phyloP scores from a whole-genome alignment of 2,797 vertebrate species.

The Menidia menidia region DNA sequence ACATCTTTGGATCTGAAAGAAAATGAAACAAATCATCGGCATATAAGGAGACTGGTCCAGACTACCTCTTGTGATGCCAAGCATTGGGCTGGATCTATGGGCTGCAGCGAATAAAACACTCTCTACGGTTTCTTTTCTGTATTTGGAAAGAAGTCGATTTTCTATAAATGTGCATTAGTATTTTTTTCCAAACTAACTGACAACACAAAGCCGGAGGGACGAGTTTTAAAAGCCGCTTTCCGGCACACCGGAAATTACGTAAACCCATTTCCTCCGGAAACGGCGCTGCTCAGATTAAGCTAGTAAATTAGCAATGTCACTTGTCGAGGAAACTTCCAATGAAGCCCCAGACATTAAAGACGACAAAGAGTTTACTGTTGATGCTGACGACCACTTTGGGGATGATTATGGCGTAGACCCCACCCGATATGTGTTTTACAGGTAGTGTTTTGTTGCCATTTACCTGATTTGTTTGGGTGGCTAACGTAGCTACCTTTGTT shows the following conservation, averaged over 20 bases:
- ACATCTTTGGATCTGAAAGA: no score
- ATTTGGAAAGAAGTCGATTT: no score
- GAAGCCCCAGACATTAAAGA: constrained; percentile 51
- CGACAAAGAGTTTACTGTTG: constrained; percentile 46
- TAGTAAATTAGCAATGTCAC: constrained; percentile 66
- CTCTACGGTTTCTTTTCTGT: no score
- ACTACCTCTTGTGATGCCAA: no score
- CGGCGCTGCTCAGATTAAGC: not conserved
- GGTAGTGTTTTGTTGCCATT: constrained; percentile 42
- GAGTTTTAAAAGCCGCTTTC: not conserved
- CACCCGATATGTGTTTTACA: constrained; percentile 75
- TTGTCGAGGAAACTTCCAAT: constrained; percentile 49
- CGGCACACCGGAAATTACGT: constrained; percentile 52
- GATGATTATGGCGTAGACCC: constrained; percentile 60
- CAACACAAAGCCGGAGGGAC: no score
- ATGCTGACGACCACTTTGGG: constrained; percentile 41
- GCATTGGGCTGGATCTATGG: no score
- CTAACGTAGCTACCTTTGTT: constrained; percentile 38
- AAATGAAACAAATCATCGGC: no score
- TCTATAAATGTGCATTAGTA: no score
- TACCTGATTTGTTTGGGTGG: not conserved
- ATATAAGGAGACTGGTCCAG: no score
- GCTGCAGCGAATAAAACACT: no score
- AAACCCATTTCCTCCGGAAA: fast-evolving
- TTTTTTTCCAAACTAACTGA: no score